Conservation (phyloP, 2,888 invertebrate species). For the Alloscopus bannaensis region DNA sequence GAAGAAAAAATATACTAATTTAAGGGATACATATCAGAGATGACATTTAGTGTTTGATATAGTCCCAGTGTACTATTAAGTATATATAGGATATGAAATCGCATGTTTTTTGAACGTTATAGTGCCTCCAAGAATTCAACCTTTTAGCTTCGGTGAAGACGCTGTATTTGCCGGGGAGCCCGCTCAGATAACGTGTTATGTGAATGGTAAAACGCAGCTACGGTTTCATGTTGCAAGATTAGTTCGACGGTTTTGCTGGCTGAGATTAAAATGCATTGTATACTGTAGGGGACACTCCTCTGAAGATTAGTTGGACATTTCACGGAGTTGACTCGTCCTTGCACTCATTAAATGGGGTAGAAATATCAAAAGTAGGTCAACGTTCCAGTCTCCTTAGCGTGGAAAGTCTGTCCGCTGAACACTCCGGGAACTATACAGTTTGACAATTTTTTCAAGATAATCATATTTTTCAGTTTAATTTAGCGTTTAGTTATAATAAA, state of each 20-base stretch:
- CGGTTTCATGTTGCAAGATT: not conserved
- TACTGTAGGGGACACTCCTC: constrained; percentile 75
- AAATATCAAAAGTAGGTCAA: constrained; percentile 77
- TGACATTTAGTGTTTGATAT: too few relatives aligned
- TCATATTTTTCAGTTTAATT: not conserved
- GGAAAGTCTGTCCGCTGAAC: constrained; percentile 70
- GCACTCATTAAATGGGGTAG: constrained; percentile 73
- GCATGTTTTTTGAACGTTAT: too few relatives aligned
- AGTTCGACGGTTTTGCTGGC: not conserved
- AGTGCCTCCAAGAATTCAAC: constrained; percentile 67
- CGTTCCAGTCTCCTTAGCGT: constrained; percentile 79
- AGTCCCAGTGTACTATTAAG: too few relatives aligned
- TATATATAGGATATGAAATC: too few relatives aligned
- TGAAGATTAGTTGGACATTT: constrained; percentile 74
- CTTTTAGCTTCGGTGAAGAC: constrained; percentile 73
- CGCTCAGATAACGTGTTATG: constrained; percentile 51
- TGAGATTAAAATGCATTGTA: too few relatives aligned
- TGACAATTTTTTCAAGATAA: too few relatives aligned
- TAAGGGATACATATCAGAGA: too few relatives aligned
- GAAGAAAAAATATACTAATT: too few relatives aligned
- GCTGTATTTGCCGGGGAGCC: constrained; percentile 72
- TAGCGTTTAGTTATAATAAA: too few relatives aligned
- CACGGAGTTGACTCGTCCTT: constrained; percentile 73
- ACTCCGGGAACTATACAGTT: constrained; percentile 80
- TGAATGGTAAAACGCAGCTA: constrained; percentile 41